Evolutionary conservation across 2,113 vertebrate genomes (phyloP).

Genomic region (Brachirus orientalis): DNA sequence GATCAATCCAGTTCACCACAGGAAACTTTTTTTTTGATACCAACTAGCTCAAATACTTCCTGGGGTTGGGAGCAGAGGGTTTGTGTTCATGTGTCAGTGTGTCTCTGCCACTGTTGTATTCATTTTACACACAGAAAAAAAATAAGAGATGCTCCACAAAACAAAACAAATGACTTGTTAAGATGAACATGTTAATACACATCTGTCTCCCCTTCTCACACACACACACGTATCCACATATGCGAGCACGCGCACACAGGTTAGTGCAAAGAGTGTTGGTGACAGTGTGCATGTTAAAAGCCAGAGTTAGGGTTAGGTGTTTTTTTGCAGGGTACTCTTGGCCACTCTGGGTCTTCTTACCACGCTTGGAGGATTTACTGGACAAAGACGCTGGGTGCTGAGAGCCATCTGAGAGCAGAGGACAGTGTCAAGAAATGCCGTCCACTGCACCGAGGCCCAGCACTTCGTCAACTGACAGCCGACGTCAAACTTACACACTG

Average conservation of each 20-base stretch:
- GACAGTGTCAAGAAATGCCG: constrained; percentile 46
- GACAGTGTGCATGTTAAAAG: constrained; percentile 50
- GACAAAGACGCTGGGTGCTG: constrained; percentile 83
- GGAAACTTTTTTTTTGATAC: no score
- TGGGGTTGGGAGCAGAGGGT: no score
- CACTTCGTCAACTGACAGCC: background rate
- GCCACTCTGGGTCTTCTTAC: constrained; percentile 82
- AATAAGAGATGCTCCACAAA: background rate
- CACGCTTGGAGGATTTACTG: constrained; percentile 93
- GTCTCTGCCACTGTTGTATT: no score
- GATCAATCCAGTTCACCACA: no score
- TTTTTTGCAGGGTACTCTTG: constrained; percentile 51
- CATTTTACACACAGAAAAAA: no score
- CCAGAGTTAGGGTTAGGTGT: constrained; percentile 52
- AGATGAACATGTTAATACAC: constrained; percentile 1
- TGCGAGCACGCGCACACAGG: constrained; percentile 14
- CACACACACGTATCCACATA: constrained; percentile 1
- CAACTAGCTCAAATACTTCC: no score
- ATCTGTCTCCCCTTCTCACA: background rate
- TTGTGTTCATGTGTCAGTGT: no score
- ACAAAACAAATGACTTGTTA: constrained; percentile 29
- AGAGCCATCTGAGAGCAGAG: constrained; percentile 72
- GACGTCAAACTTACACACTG: background rate
- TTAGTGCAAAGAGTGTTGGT: constrained; percentile 46
- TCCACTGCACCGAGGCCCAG: background rate